Conservation (phyloP, 2,888 invertebrate genomes). For the Cylindroiulus punctatus region DNA sequence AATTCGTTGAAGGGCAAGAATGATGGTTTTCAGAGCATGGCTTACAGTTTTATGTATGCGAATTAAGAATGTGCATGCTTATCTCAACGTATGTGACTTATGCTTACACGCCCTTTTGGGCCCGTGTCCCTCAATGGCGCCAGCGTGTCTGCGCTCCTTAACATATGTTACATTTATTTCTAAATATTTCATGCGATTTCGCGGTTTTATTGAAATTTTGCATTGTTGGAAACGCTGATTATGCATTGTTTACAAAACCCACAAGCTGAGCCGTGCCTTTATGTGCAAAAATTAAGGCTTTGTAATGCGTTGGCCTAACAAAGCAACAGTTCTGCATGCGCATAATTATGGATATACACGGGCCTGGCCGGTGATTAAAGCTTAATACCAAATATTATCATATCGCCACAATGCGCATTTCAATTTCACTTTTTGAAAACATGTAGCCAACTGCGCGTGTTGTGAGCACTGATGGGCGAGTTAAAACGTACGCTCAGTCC, state of each 20-base stretch:
- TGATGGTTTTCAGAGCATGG: background rate
- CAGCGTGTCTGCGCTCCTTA: constrained; percentile 32
- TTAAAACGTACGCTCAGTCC: too few relatives aligned
- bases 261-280: constrained; percentile 25
- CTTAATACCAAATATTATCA: constrained; percentile 17
- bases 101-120: constrained; percentile 25
- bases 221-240: constrained; percentile 24
- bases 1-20: constrained; percentile 11
- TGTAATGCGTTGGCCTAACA: constrained; percentile 25
- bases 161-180: constrained; percentile 32
- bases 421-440: too few relatives aligned
- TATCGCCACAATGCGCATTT: constrained; percentile 20
- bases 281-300: constrained; percentile 32
- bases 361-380: constrained; percentile 4
- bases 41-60: background rate
- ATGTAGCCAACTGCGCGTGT: too few relatives aligned
- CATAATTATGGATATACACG: constrained; percentile 14
- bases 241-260: constrained; percentile 32
- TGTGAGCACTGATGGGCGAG: too few relatives aligned
- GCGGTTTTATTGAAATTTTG: background rate
- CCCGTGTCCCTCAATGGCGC: constrained; percentile 17
- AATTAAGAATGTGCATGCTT: background rate
- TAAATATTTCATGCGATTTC: background rate
- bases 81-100: constrained; percentile 5
- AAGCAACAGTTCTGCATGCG: constrained; percentile 6